A percentile compares a stretch with the other conserved stretches of the same genome.
Evolutionary conservation across 2,888 invertebrate species (phyloP).

Genomic region (Margaritifera margaritifera): DNA sequence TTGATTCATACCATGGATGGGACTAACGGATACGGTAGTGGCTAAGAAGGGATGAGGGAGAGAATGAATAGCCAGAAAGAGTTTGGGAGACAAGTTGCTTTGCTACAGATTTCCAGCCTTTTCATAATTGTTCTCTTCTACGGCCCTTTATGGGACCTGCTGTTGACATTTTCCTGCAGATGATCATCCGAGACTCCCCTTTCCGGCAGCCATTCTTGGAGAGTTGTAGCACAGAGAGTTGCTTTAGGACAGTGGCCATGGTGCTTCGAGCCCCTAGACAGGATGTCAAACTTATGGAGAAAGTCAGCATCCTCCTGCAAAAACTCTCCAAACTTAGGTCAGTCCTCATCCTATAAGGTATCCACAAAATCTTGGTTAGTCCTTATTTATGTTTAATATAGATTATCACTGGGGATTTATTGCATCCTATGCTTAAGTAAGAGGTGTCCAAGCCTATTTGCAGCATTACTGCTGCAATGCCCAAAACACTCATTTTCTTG

Average conservation of each 20-base stretch:
- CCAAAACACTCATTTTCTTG: no score
- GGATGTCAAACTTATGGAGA: constrained; percentile 65
- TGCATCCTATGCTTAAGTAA: no score
- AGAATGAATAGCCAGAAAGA: background rate
- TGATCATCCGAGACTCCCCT: constrained; percentile 69
- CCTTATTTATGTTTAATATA: no score
- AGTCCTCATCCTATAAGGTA: no score
- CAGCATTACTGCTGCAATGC: no score
- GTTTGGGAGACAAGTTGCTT: background rate
- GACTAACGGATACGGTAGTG: no score
- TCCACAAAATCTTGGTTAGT: no score
- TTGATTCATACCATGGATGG: no score
- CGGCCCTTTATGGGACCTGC: constrained; percentile 66
- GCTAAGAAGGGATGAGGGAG: no score
- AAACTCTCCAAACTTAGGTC: constrained; percentile 70
- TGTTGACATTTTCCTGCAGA: constrained; percentile 67
- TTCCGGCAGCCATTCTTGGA: constrained; percentile 64
- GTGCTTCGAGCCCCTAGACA: constrained; percentile 63
- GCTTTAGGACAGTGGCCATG: constrained; percentile 69
- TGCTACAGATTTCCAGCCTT: background rate
- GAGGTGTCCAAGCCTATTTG: no score
- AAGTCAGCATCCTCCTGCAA: constrained; percentile 69
- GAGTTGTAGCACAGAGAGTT: constrained; percentile 67
- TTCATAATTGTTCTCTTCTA: constrained; percentile 15
- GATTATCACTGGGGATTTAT: no score